Evolutionary conservation across 2,113 vertebrate genomes (phyloP).

Genomic region (Hipposideros armiger): DNA sequence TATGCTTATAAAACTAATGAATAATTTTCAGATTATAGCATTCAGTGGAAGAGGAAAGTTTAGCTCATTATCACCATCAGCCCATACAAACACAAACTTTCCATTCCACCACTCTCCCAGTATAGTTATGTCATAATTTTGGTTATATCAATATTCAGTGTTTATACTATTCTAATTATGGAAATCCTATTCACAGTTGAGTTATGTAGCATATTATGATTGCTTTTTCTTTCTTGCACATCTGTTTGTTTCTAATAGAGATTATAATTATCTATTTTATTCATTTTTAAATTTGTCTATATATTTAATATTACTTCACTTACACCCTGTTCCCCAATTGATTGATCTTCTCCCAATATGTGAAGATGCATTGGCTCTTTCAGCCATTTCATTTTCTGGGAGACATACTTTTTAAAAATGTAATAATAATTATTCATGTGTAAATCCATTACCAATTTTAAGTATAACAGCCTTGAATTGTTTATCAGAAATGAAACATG

Average conservation of each 20-base stretch:
- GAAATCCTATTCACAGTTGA: slow-evolving; percentile 12
- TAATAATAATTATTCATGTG: neutral
- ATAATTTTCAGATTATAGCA: slow-evolving; percentile 39
- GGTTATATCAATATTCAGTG: slow-evolving; percentile 26
- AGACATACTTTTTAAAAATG: neutral
- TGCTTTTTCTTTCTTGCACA: slow-evolving; percentile 47
- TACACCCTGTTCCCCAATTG: neutral
- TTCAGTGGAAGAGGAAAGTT: slow-evolving; percentile 31
- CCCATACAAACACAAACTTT: neutral
- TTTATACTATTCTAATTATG: slow-evolving; percentile 22
- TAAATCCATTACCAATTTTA: neutral
- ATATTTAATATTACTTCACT: slow-evolving; percentile 13
- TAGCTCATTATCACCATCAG: neutral
- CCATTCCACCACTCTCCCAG: neutral
- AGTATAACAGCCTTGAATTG: neutral
- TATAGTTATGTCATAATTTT: slow-evolving; percentile 25
- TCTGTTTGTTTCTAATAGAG: slow-evolving; percentile 27
- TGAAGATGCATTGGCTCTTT: neutral
- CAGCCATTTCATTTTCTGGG: slow-evolving; percentile 22
- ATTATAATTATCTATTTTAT: slow-evolving; percentile 47
- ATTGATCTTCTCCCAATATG: slow-evolving; percentile 37
- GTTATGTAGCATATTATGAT: slow-evolving; percentile 30
- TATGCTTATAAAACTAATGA: slow-evolving; percentile 27
- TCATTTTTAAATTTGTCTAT: slow-evolving; percentile 43
- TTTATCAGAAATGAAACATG: neutral